Evolutionary conservation across 2,888 invertebrate species (phyloP), one percentile per base, ranked within the genome.

Genomic region (Leistus spinibarbis): DNA sequence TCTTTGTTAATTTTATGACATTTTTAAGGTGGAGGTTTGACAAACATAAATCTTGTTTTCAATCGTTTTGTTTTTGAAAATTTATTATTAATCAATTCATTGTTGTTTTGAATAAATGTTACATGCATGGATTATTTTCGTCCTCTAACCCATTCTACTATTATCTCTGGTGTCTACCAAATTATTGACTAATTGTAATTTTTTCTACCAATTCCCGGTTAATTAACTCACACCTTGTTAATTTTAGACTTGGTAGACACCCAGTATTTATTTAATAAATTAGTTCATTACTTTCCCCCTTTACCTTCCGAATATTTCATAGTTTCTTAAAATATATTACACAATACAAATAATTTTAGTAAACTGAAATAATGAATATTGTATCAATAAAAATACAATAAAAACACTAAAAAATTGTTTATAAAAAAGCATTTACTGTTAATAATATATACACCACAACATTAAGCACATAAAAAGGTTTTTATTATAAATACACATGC

Each of bases 331-430:
- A 20, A 22, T 17, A 53, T 9, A 10, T 24, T 65, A 23, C 23
- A 19, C 53, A 65, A 17, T 60, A 9, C 2, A 60, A 60, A 22
- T 60, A 20, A 4, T 60, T 60, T 60, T 60, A 40, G 40, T 40
- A 40, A 40, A 40, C 40, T 13, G 40, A 40, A 5, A 40, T 40
- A 40, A 40, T 60, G 60, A 16, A 60, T 40, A 57, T 57, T 60
- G 22, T 22, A 60, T 17, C 19, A 19, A 19, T 17, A 67, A 53
- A 3, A 67, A 67, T 54, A 64, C 56, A 72, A 53, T 40, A 53
- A 72, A 27, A 75, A 76, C 72, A 73, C 67, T 72, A 66, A 74
- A 73, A 66, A 65, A 77, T 76, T 77, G 74, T 74, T 73, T 68
- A 65, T 66, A 73, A 17, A n/a, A 54, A 69, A 56, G 77, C 73